Base-by-base conservation (phyloP, 2,888 invertebrate genomes). In the Petrolisthes cinctipes region DNA sequence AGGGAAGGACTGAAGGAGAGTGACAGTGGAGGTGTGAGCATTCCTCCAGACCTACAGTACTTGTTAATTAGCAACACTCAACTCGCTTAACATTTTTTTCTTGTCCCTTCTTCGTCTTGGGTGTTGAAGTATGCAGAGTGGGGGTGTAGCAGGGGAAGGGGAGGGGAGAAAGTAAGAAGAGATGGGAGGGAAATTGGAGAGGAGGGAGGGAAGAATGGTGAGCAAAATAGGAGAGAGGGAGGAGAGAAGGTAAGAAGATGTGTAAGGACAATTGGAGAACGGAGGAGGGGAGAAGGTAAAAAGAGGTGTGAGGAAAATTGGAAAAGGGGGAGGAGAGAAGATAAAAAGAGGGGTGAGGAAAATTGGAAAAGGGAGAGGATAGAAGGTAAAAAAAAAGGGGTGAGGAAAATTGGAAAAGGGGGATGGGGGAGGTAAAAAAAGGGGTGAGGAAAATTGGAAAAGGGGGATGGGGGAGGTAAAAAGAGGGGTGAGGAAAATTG, bases 1-100 rank as follows among this genome's bases (percentile, higher is more conserved):
- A 37, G 5, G 51, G 20, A 20, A n/a, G 14, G 71, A 71, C 0
- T 71, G 0, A 71, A 20, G 20, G 4, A n/a, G 6, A n/a, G 37
- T 4, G 66, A 23, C 1, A 66, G 5, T 20, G 37, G 61, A 7
- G 73, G 51, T 7, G 11, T 9, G 11, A 76, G 51, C 14, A n/a
- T 20, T 37, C 37, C 20, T 37, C n/a, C 37, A 4, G 56, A 57
- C 61, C 78, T 73, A 53, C 23, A 37, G 57, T 57, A 82, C 54
- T 82, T 20, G 79, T 87, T 87, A 87, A 87, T 87, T 87, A 87
- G 80, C 11, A 75, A 66, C 83, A 80, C 83, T 83, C 83, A 83
- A 83, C 87, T 87, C 79, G 66, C 79, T 57, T 80, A 83, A 83
- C 56, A 73, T 83, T 87, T 87, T 86, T 37, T 83, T 87, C 87